phyloP scores from a whole-genome alignment of 1,140 invertebrate species.

The Samia ricini region DNA sequence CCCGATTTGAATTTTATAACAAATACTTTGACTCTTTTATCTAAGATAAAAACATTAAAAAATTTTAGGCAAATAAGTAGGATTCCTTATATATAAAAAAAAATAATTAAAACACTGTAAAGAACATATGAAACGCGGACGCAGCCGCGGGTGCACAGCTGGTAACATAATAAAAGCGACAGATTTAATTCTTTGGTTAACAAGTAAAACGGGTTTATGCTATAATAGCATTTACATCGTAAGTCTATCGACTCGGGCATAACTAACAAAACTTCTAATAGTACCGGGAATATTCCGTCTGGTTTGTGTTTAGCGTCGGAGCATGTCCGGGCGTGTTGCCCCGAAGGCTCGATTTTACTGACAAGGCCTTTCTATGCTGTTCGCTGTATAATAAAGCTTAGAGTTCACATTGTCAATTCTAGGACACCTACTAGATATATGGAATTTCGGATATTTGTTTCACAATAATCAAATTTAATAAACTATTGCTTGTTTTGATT shows the following conservation, averaged over 20 bases:
- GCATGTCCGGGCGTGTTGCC: conserved; percentile 29
- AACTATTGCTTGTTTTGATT: too few relatives aligned
- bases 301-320: conserved; percentile 25
- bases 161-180: not conserved
- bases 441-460: not conserved
- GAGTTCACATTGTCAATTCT: conserved; percentile 14
- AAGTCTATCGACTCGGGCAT: not conserved
- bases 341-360: conserved; percentile 26
- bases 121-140: too few relatives aligned
- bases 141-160: too few relatives aligned
- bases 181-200: not conserved
- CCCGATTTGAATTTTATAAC: too few relatives aligned
- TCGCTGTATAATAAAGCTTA: conserved; percentile 16
- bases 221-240: not conserved
- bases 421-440: not conserved
- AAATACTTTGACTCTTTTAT: too few relatives aligned
- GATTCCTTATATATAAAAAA: too few relatives aligned
- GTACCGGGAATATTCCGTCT: conserved; percentile 10
- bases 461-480: not conserved
- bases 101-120: too few relatives aligned
- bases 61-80: too few relatives aligned
- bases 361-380: conserved; percentile 19
- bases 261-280: not conserved
- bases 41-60: too few relatives aligned
- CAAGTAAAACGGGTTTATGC: not conserved